Conservation (phyloP, 1,140 invertebrate species). For the Drosophila quadrilineata region DNA sequence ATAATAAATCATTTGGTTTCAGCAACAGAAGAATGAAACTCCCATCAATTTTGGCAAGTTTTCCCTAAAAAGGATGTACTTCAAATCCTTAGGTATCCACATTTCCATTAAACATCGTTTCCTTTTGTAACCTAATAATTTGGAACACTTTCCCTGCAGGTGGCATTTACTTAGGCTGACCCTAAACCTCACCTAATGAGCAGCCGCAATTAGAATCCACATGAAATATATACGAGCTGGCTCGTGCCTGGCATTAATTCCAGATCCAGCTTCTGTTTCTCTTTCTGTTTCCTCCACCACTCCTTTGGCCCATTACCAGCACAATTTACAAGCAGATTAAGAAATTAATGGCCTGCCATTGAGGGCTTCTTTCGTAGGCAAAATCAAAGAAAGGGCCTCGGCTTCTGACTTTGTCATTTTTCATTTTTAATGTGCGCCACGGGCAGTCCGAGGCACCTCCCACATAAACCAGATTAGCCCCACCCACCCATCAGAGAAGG, state of each 20-base stretch:
- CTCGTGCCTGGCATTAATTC: slow-evolving; percentile 2
- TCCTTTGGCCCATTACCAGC: too few species aligned
- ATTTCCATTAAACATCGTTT: neutral
- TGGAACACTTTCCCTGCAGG: neutral
- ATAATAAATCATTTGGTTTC: slow-evolving; percentile 34
- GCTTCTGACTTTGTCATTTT: slow-evolving; percentile 27
- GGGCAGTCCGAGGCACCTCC: neutral
- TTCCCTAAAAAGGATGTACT: neutral
- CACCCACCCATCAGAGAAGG: neutral
- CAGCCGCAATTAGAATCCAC: slow-evolving; percentile 22
- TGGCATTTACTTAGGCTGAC: neutral
- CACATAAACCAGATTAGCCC: slow-evolving; percentile 7
- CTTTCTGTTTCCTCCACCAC: too few species aligned
- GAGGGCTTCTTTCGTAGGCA: neutral
- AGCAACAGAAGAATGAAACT: neutral
- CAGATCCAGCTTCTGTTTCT: neutral
- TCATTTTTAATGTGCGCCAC: slow-evolving; percentile 26
- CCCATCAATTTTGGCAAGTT: too few species aligned
- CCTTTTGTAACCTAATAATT: neutral
- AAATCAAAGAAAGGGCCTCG: neutral
- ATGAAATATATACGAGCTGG: slow-evolving; percentile 10
- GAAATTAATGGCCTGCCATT: slow-evolving; percentile 31
- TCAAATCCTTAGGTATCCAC: neutral
- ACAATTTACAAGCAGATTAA: slow-evolving; percentile 33
- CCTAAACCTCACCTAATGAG: slow-evolving; percentile 19